Conservation (phyloP, 2,888 invertebrate species). For the Thalpophila matura region DNA sequence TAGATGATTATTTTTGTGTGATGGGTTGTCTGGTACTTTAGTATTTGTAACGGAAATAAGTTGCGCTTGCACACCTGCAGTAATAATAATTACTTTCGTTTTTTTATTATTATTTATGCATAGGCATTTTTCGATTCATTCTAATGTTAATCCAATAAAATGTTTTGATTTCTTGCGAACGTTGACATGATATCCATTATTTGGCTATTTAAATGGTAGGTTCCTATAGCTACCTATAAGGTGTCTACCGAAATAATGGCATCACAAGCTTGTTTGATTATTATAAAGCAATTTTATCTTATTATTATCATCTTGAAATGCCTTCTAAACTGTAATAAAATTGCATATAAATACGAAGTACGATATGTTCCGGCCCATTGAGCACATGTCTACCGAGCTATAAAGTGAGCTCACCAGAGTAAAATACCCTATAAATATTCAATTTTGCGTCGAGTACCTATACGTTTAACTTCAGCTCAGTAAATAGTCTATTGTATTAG, state of each 20-base stretch:
- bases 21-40: not conserved
- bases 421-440: conserved; percentile 51
- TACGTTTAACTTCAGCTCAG: conserved; percentile 33
- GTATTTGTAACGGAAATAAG: conserved; percentile 1
- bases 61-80: not conserved
- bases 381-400: not conserved
- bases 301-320: no score
- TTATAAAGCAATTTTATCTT: no score
- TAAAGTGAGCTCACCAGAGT: not conserved
- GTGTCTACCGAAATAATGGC: no score
- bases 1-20: conserved; percentile 39
- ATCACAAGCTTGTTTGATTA: no score
- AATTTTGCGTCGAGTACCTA: conserved; percentile 47
- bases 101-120: not conserved
- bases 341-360: not conserved
- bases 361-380: not conserved
- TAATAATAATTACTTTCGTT: not conserved
- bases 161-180: no score
- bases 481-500: conserved; percentile 77
- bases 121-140: not conserved
- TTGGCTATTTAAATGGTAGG: no score
- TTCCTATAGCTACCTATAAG: no score
- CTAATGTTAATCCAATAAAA: no score
- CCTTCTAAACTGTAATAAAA: no score
- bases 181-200: no score